These are phyloP conservation scores for Porites evermanni DNA, from an alignment of 92 coral and sea anemone species.

Conservation along the genomic window DNA sequence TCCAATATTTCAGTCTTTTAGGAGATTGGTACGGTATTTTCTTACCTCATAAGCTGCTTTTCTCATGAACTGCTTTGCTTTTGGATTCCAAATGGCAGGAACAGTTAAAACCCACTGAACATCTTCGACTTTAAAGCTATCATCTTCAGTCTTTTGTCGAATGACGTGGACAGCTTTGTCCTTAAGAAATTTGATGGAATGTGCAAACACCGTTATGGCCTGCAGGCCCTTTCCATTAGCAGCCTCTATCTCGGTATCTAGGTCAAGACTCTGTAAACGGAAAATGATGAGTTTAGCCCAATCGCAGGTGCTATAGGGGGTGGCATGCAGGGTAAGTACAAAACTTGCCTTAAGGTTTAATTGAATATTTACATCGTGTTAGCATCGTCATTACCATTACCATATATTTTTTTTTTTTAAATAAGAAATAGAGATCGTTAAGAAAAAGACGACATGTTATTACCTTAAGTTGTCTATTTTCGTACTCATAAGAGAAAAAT, in stretches of 20 bases:
- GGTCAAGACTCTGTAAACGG: constrained; percentile 19
- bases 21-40: not conserved
- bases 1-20: too few species aligned
- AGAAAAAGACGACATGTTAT: too few species aligned
- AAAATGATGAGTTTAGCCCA: too few species aligned
- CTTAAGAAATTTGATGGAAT: constrained; percentile 62
- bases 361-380: too few species aligned
- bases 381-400: too few species aligned
- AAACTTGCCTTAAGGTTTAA: too few species aligned
- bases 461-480: too few species aligned
- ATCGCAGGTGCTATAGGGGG: too few species aligned
- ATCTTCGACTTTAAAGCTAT: constrained; percentile 35
- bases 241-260: constrained; percentile 56
- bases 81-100: constrained; percentile 75
- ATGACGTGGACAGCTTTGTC: constrained; percentile 56
- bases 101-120: constrained; percentile 75
- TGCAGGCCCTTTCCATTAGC: constrained; percentile 53
- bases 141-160: constrained; percentile 52
- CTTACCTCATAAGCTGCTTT: constrained; percentile 52
- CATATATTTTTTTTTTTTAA: too few species aligned
- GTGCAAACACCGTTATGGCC: constrained; percentile 63
- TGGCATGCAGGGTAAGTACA: too few species aligned
- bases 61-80: constrained; percentile 73
- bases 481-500: too few species aligned
- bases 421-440: too few species aligned